Percentiles rank a stretch among this genome's conserved stretches.
Evolutionary conservation across 2,797 vertebrate species (phyloP).

Genomic region (Otolemur crassicaudatus): DNA sequence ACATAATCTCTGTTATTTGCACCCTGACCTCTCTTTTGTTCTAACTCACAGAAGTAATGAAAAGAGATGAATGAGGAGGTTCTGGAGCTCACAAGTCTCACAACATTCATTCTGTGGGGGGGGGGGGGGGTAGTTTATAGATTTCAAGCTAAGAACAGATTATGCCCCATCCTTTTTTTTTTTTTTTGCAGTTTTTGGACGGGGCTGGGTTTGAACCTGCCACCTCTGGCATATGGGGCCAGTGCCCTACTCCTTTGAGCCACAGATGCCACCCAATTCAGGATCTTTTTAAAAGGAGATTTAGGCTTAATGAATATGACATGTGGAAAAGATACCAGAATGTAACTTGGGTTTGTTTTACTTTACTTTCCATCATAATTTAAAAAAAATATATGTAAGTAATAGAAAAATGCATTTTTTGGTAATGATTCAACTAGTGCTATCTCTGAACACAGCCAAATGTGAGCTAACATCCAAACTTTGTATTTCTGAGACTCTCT

Average conservation of each 20-base stretch:
- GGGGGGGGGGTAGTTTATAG: neutral
- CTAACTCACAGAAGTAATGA: neutral
- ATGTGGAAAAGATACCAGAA: neutral
- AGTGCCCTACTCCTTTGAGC: too few species aligned
- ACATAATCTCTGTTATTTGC: fast-evolving
- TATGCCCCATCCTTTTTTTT: neutral
- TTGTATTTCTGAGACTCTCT: neutral
- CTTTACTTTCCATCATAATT: neutral
- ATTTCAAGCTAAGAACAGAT: neutral
- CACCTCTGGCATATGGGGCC: too few species aligned
- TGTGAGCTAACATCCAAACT: neutral
- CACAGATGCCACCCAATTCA: neutral
- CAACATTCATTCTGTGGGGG: neutral
- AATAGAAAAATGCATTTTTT: neutral
- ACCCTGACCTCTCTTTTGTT: too few species aligned
- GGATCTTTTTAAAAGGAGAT: neutral
- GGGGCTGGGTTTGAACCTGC: too few species aligned
- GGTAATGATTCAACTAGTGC: neutral
- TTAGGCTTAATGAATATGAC: neutral
- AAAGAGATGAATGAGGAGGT: neutral
- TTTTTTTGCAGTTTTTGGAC: too few species aligned
- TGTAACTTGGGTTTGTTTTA: neutral
- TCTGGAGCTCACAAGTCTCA: neutral
- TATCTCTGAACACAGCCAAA: neutral
- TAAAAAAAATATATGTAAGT: neutral